Conservation (phyloP, 2,888 invertebrate genomes). For the Mactromeris polynyma region DNA sequence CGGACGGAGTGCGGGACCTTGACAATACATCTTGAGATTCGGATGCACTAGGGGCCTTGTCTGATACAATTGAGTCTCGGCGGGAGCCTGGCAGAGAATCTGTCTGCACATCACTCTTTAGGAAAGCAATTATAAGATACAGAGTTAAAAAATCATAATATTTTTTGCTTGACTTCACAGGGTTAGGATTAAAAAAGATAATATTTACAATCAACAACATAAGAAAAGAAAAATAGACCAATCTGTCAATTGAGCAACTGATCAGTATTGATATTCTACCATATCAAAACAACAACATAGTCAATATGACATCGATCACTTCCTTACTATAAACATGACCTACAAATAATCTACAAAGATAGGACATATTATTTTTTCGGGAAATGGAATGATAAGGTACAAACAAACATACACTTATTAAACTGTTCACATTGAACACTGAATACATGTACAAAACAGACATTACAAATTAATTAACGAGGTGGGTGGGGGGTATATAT, state of each 20-base stretch:
- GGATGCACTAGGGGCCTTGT: slow-evolving; percentile 13
- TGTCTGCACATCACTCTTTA: background rate
- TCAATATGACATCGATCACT: background rate
- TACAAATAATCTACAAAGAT: background rate
- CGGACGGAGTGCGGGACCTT: slow-evolving; percentile 56
- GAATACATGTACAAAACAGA: background rate
- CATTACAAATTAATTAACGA: background rate
- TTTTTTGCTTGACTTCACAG: background rate
- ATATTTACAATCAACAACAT: too few species aligned
- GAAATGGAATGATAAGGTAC: background rate
- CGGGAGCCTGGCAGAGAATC: slow-evolving; percentile 37
- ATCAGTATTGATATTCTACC: too few species aligned
- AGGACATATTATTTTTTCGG: background rate
- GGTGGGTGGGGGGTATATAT: background rate
- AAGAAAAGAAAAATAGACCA: background rate
- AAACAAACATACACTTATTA: background rate
- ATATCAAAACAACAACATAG: too few species aligned
- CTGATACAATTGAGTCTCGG: slow-evolving; percentile 51
- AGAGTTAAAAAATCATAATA: background rate
- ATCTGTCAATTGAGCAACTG: background rate
- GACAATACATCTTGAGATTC: background rate
- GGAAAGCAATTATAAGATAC: background rate
- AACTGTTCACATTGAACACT: background rate
- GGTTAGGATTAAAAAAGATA: background rate
- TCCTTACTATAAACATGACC: background rate